phyloP scores from a whole-genome alignment of 2,113 vertebrate species.

The Eulacestoma nigropectus region DNA sequence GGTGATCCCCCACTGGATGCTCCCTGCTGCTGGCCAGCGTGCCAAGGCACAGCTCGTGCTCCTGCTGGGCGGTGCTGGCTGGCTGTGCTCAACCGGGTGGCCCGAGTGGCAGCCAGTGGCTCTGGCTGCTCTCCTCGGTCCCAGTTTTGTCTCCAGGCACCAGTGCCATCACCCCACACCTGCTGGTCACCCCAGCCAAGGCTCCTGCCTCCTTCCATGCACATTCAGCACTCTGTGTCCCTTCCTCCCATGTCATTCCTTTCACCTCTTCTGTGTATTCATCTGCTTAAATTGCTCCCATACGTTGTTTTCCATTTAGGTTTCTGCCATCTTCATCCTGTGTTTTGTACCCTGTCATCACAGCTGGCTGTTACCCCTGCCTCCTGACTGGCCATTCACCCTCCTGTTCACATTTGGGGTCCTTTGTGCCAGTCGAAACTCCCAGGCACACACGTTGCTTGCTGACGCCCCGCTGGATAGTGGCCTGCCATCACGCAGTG shows the following conservation, averaged over 20 bases:
- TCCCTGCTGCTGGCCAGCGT: not conserved
- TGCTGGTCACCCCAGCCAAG: not conserved
- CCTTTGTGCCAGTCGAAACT: not conserved
- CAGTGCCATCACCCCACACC: not conserved
- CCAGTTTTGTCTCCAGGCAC: not conserved
- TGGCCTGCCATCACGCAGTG: not conserved
- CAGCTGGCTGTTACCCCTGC: not conserved
- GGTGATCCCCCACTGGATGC: not conserved
- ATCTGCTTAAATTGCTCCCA: not conserved
- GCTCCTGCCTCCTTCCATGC: not conserved
- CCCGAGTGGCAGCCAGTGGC: no score
- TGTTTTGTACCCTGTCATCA: not conserved
- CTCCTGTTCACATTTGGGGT: rapidly evolving
- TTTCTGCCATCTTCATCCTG: not conserved
- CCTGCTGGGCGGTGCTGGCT: rapidly evolving
- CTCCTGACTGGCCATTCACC: not conserved
- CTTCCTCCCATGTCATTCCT: not conserved
- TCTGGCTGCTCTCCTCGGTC: not conserved
- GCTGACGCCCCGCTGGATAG: not conserved
- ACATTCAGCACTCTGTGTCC: not conserved
- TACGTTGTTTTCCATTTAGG: not conserved
- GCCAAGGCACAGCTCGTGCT: not conserved
- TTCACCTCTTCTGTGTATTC: not conserved
- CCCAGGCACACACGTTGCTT: not conserved
- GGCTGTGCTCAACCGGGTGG: rapidly evolving